Conservation (phyloP, 2,888 invertebrate genomes). For the Nebria salina region DNA sequence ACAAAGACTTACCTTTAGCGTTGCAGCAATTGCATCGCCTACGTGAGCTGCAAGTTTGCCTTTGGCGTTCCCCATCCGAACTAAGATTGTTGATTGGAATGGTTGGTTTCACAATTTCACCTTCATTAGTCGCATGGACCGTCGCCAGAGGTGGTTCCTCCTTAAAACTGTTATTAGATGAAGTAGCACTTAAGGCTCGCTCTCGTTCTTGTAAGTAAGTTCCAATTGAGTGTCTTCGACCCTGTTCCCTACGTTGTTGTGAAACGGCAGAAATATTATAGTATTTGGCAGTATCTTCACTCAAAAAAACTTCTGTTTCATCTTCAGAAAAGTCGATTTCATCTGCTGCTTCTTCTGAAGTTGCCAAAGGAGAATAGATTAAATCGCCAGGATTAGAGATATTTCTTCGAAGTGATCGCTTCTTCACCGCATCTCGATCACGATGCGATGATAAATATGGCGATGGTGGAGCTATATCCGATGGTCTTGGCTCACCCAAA, state of each 20-base stretch:
- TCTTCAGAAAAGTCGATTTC: conserved; percentile 57
- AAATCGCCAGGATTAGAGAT: conserved; percentile 50
- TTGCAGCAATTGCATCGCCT: conserved; percentile 27
- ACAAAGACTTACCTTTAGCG: conserved; percentile 22
- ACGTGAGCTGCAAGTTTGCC: background rate
- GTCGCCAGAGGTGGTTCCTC: conserved; percentile 57
- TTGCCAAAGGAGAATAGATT: conserved; percentile 57
- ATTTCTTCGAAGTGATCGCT: conserved; percentile 53
- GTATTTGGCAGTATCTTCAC: conserved; percentile 64
- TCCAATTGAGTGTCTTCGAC: conserved; percentile 74
- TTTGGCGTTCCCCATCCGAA: conserved; percentile 19
- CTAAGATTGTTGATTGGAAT: conserved; percentile 35
- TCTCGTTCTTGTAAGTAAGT: conserved; percentile 67
- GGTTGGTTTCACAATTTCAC: conserved; percentile 50
- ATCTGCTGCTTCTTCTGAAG: conserved; percentile 56
- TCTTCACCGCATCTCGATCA: background rate
- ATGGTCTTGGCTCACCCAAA: conserved; percentile 75
- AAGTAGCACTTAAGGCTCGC: conserved; percentile 57
- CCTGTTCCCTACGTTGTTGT: conserved; percentile 54
- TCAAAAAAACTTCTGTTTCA: conserved; percentile 71
- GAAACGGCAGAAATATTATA: conserved; percentile 63
- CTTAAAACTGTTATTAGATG: conserved; percentile 56
- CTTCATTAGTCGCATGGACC: conserved; percentile 55
- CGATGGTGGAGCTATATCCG: conserved; percentile 70
- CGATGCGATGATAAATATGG: conserved; percentile 24